Conservation (phyloP, 2,888 invertebrate species). For the Lasioglossum leucozonium region DNA sequence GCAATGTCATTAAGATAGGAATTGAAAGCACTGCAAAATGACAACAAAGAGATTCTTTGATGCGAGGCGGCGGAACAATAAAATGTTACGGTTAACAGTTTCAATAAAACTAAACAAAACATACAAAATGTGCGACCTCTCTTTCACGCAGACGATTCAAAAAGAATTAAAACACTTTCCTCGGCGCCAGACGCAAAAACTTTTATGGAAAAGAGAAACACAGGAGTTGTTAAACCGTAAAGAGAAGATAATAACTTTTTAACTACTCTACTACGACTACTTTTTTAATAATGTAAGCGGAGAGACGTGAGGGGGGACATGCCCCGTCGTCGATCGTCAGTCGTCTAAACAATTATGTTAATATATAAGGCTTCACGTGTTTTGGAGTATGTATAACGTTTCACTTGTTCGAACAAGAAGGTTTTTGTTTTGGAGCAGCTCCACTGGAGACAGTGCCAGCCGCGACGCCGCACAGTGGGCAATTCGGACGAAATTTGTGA, state of each 20-base stretch:
- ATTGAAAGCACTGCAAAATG: background rate
- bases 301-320: no score
- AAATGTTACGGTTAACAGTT: background rate
- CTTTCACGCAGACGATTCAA: background rate
- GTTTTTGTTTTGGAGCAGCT: no score
- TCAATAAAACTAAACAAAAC: background rate
- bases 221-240: background rate
- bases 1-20: background rate
- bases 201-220: background rate
- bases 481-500: no score
- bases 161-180: background rate
- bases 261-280: no score
- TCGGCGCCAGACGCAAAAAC: background rate
- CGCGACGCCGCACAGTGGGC: no score
- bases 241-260: background rate
- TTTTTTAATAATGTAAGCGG: background rate
- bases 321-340: no score
- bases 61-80: background rate
- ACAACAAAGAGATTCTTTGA: background rate
- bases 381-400: no score
- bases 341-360: no score
- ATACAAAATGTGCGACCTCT: background rate
- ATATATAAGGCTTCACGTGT: no score
- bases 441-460: no score
- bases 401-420: no score